These are phyloP conservation scores for Cheilinus undulatus DNA, from an alignment of 2,113 vertebrate species.

Conservation along the genomic window DNA sequence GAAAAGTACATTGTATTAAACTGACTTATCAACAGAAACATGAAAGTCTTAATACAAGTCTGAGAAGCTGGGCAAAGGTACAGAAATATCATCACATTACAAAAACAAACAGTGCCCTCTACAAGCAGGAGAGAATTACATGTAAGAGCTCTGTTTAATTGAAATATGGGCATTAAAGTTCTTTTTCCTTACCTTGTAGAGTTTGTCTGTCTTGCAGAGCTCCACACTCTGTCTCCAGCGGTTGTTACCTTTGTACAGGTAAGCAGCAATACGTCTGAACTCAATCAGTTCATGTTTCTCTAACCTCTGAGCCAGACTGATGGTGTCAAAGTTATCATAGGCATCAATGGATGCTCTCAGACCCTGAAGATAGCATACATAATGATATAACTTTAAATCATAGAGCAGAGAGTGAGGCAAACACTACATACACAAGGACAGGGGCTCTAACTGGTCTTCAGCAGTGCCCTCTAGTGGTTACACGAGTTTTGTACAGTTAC, in stretches of 20 bases:
- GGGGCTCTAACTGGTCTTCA: neutral
- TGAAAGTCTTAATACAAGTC: neutral
- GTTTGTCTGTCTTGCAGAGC: conserved; percentile 93
- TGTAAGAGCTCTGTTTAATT: neutral
- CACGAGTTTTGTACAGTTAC: neutral
- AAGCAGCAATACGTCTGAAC: conserved; percentile 91
- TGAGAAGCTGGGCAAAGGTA: neutral
- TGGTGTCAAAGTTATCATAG: conserved; percentile 93
- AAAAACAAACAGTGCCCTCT: conserved; percentile 41
- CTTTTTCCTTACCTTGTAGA: conserved; percentile 87
- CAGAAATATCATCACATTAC: neutral
- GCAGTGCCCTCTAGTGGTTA: conserved; percentile 15
- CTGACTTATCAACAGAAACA: neutral
- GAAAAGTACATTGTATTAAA: neutral
- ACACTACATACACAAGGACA: neutral
- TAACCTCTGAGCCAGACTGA: conserved; percentile 88
- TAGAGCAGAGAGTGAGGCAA: neutral
- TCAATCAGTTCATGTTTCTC: conserved; percentile 93
- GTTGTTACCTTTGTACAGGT: conserved; percentile 92
- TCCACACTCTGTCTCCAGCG: conserved; percentile 94
- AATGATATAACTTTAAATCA: neutral
- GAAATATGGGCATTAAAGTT: neutral
- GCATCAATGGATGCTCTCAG: conserved; percentile 91
- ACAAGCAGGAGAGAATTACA: neutral
- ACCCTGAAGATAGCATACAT: conserved; percentile 77